These are phyloP conservation scores for Platycercus adscitus DNA, from an alignment of 2,113 vertebrate genomes.

Conservation along the genomic window DNA sequence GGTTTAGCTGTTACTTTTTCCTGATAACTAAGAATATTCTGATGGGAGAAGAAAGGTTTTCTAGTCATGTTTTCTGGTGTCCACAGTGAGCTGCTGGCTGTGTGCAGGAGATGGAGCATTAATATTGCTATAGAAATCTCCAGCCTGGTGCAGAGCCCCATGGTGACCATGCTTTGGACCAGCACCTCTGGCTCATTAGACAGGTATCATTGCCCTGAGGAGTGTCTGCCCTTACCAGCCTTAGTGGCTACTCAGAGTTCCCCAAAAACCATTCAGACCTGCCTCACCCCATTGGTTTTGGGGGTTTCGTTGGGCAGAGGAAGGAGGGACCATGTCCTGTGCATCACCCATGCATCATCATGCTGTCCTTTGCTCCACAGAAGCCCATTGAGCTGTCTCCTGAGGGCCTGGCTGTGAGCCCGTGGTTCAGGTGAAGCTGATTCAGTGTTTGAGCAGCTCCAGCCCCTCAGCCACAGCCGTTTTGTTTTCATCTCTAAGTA, in stretches of 20 bases:
- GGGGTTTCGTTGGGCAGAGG: background rate
- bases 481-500: background rate
- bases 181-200: background rate
- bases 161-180: background rate
- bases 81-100: background rate
- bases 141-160: background rate
- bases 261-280: background rate
- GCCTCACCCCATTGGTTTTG: background rate
- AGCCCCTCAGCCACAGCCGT: background rate
- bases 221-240: background rate
- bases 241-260: background rate
- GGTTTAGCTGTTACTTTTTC: background rate
- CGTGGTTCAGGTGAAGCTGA: accelerated
- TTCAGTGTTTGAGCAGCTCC: background rate
- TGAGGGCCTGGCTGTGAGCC: background rate
- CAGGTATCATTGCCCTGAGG: background rate
- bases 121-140: background rate
- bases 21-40: background rate
- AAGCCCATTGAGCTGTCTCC: background rate
- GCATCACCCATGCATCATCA: background rate
- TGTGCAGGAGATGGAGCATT: background rate
- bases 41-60: background rate
- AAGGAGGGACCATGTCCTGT: background rate
- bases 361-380: background rate
- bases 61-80: background rate